A percentile compares a stretch with the other conserved stretches of the same genome.
Evolutionary conservation across 2,888 invertebrate genomes (phyloP).

Genomic region (Rotaria magnacalcarata): DNA sequence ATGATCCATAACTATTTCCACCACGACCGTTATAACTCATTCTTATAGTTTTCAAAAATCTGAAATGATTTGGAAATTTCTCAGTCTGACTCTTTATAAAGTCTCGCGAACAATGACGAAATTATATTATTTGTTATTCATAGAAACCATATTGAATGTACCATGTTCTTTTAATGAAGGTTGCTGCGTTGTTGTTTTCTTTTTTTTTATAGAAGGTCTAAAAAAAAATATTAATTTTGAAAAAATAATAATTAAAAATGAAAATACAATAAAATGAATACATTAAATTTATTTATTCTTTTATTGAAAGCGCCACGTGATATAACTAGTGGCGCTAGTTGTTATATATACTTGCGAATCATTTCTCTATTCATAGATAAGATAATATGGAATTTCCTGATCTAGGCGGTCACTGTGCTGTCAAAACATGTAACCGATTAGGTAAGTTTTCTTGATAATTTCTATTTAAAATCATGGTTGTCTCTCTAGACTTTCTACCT

Average conservation of each 20-base stretch:
- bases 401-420: slow-evolving; percentile 80
- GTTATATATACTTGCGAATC: neutral
- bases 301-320: neutral
- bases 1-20: neutral
- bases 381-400: slow-evolving; percentile 79
- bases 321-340: neutral
- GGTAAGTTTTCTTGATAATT: slow-evolving; percentile 63
- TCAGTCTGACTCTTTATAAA: no score
- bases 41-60: neutral
- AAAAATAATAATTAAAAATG: neutral
- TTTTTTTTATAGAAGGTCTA: no score
- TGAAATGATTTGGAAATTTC: no score
- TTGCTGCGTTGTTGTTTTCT: neutral
- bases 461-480: slow-evolving; percentile 50
- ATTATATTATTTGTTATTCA: neutral
- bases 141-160: neutral
- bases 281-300: neutral
- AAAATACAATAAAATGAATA: neutral
- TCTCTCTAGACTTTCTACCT: neutral
- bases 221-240: no score
- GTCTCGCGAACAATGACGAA: neutral
- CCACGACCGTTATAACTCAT: neutral
- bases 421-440: slow-evolving; percentile 74
- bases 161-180: neutral
- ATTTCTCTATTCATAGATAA: neutral